These are phyloP conservation scores for Tenebrosternarchus preto DNA, from an alignment of 2,113 vertebrate genomes.

Conservation along the genomic window DNA sequence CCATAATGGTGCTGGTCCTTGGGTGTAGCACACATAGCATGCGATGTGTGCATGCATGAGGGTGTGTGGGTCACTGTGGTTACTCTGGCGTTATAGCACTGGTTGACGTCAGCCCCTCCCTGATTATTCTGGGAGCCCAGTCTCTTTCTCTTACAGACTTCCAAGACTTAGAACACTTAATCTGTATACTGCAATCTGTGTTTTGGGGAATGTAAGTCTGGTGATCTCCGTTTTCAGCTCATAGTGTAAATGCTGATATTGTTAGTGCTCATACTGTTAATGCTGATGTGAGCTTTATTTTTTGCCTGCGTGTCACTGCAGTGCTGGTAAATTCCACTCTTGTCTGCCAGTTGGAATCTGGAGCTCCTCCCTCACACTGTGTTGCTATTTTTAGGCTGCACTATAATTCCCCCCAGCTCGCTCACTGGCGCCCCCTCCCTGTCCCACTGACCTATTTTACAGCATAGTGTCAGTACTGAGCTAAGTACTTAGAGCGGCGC, in stretches of 20 bases:
- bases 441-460: constrained; percentile 78
- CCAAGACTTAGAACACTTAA: no score
- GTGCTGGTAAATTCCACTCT: constrained; percentile 62
- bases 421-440: constrained; percentile 59
- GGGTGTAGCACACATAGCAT: no score
- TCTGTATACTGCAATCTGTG: not conserved
- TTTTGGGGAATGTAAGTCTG: not conserved
- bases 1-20: no score
- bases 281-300: constrained; percentile 52
- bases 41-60: no score
- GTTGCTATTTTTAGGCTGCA: constrained; percentile 48
- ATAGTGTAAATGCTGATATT: no score
- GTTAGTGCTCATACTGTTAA: not conserved
- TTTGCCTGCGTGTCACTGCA: constrained; percentile 37
- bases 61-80: no score
- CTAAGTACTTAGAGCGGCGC: constrained; percentile 56
- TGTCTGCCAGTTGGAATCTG: constrained; percentile 58
- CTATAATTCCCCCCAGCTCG: constrained; percentile 53
- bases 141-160: no score
- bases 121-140: no score
- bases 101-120: no score
- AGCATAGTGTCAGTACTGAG: constrained; percentile 69
- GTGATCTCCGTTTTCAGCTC: not conserved
- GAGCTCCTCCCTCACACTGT: constrained; percentile 39
- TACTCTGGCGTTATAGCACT: no score